phyloP scores from a whole-genome alignment of 1,140 invertebrate species.

The Fragariocoptes setiger region DNA sequence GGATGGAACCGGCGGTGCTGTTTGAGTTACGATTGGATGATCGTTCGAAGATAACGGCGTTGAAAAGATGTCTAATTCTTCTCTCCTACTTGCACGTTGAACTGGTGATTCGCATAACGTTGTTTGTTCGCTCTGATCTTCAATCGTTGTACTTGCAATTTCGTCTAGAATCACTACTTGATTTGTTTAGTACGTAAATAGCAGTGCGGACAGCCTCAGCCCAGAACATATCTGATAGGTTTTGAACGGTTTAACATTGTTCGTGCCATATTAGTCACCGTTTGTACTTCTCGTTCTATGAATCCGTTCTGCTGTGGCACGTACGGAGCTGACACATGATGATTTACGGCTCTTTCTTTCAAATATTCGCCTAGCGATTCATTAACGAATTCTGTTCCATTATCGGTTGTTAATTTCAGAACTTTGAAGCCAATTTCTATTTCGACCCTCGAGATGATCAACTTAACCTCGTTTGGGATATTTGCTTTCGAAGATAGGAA shows the following conservation, averaged over 20 bases:
- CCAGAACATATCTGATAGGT: slow-evolving; percentile 3
- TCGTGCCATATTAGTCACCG: slow-evolving; percentile 17
- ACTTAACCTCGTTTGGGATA: slow-evolving; percentile 13
- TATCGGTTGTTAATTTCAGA: slow-evolving; percentile 2
- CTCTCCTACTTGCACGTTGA: too few species aligned
- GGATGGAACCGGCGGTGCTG: too few species aligned
- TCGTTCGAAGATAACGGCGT: too few species aligned
- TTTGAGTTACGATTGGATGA: too few species aligned
- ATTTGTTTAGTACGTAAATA: slow-evolving; percentile 2
- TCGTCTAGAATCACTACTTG: too few species aligned
- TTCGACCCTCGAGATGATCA: background rate
- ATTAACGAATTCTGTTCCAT: slow-evolving; percentile 7
- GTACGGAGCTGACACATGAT: slow-evolving; percentile 15
- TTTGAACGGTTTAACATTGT: slow-evolving; percentile 14
- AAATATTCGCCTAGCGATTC: background rate
- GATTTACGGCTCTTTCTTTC: background rate
- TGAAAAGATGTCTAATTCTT: too few species aligned
- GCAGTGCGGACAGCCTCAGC: slow-evolving; percentile 5
- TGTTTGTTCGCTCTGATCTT: too few species aligned
- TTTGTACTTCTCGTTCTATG: slow-evolving; percentile 18
- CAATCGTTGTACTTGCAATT: too few species aligned
- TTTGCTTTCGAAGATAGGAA: slow-evolving; percentile 18
- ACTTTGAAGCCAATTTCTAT: slow-evolving; percentile 3
- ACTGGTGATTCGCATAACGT: too few species aligned
- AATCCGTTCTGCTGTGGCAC: slow-evolving; percentile 22